Evolutionary conservation across 2,797 vertebrate genomes (phyloP).

Genomic region (Falco novaeseelandiae): DNA sequence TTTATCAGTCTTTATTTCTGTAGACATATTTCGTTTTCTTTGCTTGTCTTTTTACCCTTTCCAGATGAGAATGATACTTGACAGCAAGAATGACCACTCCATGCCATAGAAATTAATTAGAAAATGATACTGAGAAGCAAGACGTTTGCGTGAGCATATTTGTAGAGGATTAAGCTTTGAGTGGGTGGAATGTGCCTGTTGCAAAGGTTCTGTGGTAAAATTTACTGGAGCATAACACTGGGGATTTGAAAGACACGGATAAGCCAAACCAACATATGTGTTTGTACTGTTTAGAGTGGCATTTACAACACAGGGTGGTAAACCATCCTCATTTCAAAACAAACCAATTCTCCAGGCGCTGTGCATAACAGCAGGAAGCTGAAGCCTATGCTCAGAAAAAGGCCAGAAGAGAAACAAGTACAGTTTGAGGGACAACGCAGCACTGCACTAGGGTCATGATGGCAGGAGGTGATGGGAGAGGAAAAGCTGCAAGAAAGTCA

Average conservation of each 20-base stretch:
- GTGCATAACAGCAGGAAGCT: not conserved
- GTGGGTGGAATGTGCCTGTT: not conserved
- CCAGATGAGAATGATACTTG: not conserved
- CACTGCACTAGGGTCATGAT: not conserved
- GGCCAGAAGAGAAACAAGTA: not conserved
- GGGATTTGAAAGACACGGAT: not conserved
- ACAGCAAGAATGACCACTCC: not conserved
- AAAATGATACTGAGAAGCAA: not conserved
- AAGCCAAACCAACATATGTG: not conserved
- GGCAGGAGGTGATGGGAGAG: not conserved
- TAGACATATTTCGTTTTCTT: not conserved
- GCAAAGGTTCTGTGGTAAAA: slow-evolving; percentile 21
- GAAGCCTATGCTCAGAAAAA: not conserved
- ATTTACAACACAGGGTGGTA: not conserved
- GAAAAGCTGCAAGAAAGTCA: not conserved
- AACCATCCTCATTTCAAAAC: slow-evolving; percentile 6
- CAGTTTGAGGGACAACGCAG: not conserved
- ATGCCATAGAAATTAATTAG: not conserved
- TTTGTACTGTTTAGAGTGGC: not conserved
- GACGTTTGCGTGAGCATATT: not conserved
- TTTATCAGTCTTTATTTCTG: not conserved
- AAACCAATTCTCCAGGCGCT: not conserved
- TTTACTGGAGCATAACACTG: not conserved
- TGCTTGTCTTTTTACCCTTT: not conserved
- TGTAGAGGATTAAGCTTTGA: not conserved